Evolutionary conservation across 2,797 vertebrate species (phyloP), one percentile per base, ranked within the genome.

Genomic region (Antrozous pallidus): DNA sequence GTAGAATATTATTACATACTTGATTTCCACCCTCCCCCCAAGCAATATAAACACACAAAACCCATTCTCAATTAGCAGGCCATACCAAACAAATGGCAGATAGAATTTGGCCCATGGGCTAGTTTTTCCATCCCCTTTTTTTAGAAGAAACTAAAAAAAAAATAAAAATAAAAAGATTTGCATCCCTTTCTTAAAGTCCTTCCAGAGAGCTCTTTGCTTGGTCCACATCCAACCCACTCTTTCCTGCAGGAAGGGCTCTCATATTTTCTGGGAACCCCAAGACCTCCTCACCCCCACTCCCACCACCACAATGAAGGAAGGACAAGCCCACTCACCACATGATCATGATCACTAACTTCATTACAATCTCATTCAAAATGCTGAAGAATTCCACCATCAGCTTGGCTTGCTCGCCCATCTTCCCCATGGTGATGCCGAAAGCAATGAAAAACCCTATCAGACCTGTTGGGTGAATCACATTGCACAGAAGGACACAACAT

Each of bases 321-420:
- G 80, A 56, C 26, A 83, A 82, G 24, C 0, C 31, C 92, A 99
- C 99, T 98, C 98, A 99, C 99, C 99, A 99, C 99, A 99, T 99
- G 97, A 99, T 99, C 99, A 99, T 99, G 97, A 99, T 99, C 97
- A 99, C 99, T 97, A 99, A 97, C 98, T 99, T 99, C 99, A 99
- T 99, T 87, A 99, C 99, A 88, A 99, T 99, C 98, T 99, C 99
- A 97, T 99, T 99, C 98, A 99, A 98, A 98, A 99, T 99, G 98
- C 98, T 99, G 98, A 99, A 99, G 98, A 99, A 99, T 14, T 99
- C 99, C 98, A 99, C 98, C 99, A 99, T 99, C 98, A 99, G 99
- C 98, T 98, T 99, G 97, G 99, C 99, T 97, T 98, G 99, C 88
- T 99, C 99, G 28, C 99, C 99, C 99, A 99, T 99, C 97, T 99